Evolutionary conservation across 2,113 vertebrate species (phyloP), one percentile per base, ranked within the genome.

Genomic region (Piliocolobus tephrosceles): DNA sequence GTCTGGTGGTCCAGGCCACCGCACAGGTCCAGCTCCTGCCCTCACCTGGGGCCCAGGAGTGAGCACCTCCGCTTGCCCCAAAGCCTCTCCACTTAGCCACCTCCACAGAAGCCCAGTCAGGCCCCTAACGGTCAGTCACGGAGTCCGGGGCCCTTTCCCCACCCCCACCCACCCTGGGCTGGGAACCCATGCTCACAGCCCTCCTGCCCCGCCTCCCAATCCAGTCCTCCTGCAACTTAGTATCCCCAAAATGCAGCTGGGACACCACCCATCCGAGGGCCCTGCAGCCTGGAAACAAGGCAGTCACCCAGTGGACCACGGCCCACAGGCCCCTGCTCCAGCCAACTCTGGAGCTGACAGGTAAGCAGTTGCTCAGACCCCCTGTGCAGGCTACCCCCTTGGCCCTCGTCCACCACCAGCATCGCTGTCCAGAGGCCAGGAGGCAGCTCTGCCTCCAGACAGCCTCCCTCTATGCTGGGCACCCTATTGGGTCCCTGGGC

Each of bases 1-100:
- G 18, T 6, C 0, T 20, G 22, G 32, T 8, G 11, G 18, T 27
- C 78, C 11, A 10, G 18, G 52, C 5, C 7, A 50, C 7, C 0
- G 0, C 38, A 58, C 12, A 14, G 40, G 6, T 38, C 61, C 35
- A 22, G 22, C 22, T 45, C 40, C 40, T 32, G 30, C 50, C 50
- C 27, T 11, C 23, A 40, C 35, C 35, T 13, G n/a, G 72, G 55
- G 57, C 32, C 38, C 40, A 38, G 23, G 23, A 50, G 8, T 6
- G 3, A 8, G 64, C 20, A 5, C 43, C 17, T 57, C 43, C 0
- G 20, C 12, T 35, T 55, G 76, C 22, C 23, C 40, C 50, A 40
- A 30, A 83, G 57, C 13, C 13, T 30, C 6, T 8, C 10, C 16
- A 5, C 43, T 38, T 25, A 38, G 35, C 40, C 35, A 2, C 17